These are phyloP conservation scores for Cantharis flavilabris DNA, from an alignment of 2,888 invertebrate species.

Conservation along the genomic window DNA sequence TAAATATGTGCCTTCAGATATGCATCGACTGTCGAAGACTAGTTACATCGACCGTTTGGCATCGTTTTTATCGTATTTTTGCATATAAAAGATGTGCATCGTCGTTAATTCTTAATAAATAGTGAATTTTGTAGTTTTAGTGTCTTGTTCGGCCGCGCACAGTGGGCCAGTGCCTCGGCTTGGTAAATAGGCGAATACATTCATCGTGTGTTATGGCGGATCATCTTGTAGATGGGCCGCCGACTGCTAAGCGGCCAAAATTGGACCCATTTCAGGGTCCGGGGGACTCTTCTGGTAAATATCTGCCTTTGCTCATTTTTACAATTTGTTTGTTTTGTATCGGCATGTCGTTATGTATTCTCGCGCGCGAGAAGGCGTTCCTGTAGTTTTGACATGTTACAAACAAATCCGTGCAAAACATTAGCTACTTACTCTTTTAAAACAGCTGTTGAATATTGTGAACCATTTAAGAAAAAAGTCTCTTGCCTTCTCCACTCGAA, in stretches of 20 bases:
- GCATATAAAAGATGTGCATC: slow-evolving; percentile 56
- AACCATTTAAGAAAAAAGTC: not conserved
- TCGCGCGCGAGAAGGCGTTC: slow-evolving; percentile 52
- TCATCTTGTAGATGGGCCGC: slow-evolving; percentile 93
- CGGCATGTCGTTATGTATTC: slow-evolving; percentile 45
- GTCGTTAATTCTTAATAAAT: slow-evolving; percentile 54
- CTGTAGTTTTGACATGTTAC: slow-evolving; percentile 43
- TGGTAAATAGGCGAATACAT: slow-evolving; percentile 64
- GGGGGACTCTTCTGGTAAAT: slow-evolving; percentile 80
- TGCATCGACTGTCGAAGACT: slow-evolving; percentile 72
- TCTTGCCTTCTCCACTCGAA: not conserved
- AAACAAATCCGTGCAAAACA: slow-evolving; percentile 39
- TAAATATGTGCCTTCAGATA: slow-evolving; percentile 78
- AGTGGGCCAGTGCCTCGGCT: slow-evolving; percentile 61
- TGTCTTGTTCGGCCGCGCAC: slow-evolving; percentile 52
- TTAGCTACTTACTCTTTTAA: slow-evolving; percentile 33
- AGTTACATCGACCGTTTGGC: slow-evolving; percentile 67
- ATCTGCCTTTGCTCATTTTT: slow-evolving; percentile 31
- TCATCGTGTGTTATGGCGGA: slow-evolving; percentile 76
- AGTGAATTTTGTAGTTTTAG: slow-evolving; percentile 48
- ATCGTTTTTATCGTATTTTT: slow-evolving; percentile 53
- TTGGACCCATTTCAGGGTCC: slow-evolving; percentile 84
- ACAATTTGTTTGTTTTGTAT: slow-evolving; percentile 37
- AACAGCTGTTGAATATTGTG: slow-evolving; percentile 38
- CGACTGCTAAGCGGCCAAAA: slow-evolving; percentile 90